phyloP scores from a whole-genome alignment of 2,797 vertebrate genomes.

The Fratercula arctica region DNA sequence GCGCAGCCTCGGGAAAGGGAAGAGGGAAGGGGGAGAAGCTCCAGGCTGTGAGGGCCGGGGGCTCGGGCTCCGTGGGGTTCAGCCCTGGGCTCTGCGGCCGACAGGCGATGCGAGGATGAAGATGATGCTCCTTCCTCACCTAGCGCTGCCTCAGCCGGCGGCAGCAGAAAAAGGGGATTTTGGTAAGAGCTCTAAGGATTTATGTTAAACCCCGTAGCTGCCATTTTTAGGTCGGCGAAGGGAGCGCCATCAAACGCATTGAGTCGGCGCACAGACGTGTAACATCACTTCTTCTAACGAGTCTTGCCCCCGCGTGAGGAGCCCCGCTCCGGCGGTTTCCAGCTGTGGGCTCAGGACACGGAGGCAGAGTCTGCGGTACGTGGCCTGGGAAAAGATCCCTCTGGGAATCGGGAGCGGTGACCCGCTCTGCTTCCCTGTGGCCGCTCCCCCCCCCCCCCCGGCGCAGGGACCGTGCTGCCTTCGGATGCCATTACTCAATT shows the following conservation, averaged over 20 bases:
- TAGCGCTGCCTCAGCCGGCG: neutral
- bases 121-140: neutral
- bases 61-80: neutral
- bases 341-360: neutral
- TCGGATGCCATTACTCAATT: neutral
- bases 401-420: neutral
- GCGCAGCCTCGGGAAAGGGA: neutral
- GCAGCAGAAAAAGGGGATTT: neutral
- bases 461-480: neutral
- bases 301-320: accelerated
- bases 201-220: neutral
- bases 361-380: neutral
- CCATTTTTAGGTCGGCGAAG: neutral
- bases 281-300: neutral
- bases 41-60: neutral
- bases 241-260: neutral
- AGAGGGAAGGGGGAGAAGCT: neutral
- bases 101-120: accelerated
- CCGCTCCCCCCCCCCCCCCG: neutral
- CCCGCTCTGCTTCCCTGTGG: neutral
- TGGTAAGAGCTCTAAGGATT: neutral
- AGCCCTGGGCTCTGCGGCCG: neutral
- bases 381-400: neutral
- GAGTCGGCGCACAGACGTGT: neutral
- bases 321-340: neutral